Conservation (phyloP, 1,140 invertebrate species). For the Drosophila cardini region DNA sequence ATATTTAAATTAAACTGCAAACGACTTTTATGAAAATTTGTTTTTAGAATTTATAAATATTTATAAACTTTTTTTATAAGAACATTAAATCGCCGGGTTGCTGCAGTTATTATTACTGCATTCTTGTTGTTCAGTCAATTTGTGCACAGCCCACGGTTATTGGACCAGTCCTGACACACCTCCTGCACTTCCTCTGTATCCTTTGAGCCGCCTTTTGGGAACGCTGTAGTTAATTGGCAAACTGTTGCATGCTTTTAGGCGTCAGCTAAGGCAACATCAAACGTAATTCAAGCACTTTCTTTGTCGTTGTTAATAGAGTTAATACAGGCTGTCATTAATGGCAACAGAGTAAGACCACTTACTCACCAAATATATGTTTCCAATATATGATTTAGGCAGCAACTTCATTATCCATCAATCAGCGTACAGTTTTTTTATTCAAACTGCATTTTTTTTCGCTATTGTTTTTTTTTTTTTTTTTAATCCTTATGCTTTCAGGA, state of each 20-base stretch:
- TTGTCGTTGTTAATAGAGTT: conserved; percentile 4
- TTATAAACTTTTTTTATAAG: background rate
- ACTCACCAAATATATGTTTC: no score
- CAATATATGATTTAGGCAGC: no score
- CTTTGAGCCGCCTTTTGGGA: background rate
- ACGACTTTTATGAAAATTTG: no score
- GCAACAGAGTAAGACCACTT: no score
- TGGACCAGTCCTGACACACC: background rate
- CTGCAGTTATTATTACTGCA: background rate
- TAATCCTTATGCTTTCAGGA: no score
- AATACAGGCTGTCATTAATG: background rate
- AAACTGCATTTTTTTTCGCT: no score
- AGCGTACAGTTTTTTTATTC: no score
- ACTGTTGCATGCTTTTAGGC: conserved; percentile 33
- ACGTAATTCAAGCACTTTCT: conserved; percentile 13
- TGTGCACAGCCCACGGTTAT: background rate
- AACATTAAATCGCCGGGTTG: background rate
- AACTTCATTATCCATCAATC: no score
- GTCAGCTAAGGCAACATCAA: background rate
- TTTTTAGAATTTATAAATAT: no score
- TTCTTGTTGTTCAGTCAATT: conserved; percentile 20
- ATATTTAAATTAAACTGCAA: no score
- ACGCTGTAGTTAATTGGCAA: conserved; percentile 10
- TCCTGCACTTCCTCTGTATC: background rate
- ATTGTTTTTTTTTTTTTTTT: no score